Evolutionary conservation across 2,113 vertebrate species (phyloP).

Genomic region (Emydocephalus ijimae): DNA sequence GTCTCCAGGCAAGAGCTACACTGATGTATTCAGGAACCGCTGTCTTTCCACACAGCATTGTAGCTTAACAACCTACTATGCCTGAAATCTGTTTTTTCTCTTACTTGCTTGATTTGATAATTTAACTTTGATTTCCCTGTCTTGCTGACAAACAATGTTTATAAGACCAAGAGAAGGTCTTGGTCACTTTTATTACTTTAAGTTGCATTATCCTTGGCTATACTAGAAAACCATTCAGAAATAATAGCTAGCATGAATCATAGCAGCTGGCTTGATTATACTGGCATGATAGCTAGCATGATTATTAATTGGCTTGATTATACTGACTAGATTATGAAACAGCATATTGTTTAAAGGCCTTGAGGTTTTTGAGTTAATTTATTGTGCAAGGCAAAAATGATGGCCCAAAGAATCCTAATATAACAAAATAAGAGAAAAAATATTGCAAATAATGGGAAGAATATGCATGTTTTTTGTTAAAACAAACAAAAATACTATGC

Average conservation of each 20-base stretch:
- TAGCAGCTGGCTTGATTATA: background rate
- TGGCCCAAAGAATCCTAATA: background rate
- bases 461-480: background rate
- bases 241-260: background rate
- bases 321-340: background rate
- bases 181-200: background rate
- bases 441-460: background rate
- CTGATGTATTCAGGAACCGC: background rate
- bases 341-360: background rate
- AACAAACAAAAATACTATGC: background rate
- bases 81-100: background rate
- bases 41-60: background rate
- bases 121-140: background rate
- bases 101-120: background rate
- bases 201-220: background rate
- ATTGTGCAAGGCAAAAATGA: background rate
- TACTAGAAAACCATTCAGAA: background rate
- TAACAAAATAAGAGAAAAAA: background rate
- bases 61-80: background rate
- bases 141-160: background rate
- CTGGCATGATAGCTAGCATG: background rate
- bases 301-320: background rate
- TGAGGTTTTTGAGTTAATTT: background rate
- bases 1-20: background rate
- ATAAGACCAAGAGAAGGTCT: background rate